Evolutionary conservation across 2,888 invertebrate species (phyloP), one percentile per base, ranked within the genome.

Genomic region (Cheilosia pagana): DNA sequence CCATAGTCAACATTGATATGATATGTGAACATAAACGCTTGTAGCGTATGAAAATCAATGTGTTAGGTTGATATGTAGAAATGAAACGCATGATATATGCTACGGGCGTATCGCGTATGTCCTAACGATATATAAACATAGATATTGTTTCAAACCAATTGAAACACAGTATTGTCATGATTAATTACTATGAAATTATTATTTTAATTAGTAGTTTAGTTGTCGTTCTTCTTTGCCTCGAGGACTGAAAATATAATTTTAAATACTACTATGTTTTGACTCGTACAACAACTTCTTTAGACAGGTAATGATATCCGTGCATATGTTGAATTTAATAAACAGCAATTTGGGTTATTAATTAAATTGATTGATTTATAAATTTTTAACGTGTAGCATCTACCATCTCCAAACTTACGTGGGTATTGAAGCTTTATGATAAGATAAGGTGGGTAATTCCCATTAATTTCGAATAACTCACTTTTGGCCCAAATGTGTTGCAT

Each of bases 141-240:
- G 43, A 41, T 68, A 68, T 68, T 68, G 43, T 68, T 55, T 68
- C 53, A 68, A 68, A 55, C 67, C 55, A 43, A 68, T 68, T 68
- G 55, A 68, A 68, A 68, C 55, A 55, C 53, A 68, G 55, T 68
- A 55, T 68, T 67, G 53, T 67, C 67, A 67, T 55, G 55, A 68
- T 67, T 67, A 67, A 67, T 67, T 67, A 67, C 67, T 67, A 43
- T 41, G 53, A 67, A 67, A 67, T 67, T 67, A 67, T 68, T 68
- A 68, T 68, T 68, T 68, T 55, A 68, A 43, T 68, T 68, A 28
- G 55, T 43, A 68, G 55, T 68, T 55, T 19, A 19, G 53, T 67
- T 67, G 67, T 41, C 28, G 67, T 52, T 53, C 67, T 39, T 52
- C 39, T 53, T 55, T 67, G 67, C 53, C 55, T 67, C 16, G 35